These are phyloP conservation scores for Platerodrilus igneus DNA, from an alignment of 2,888 invertebrate species.

Conservation along the genomic window DNA sequence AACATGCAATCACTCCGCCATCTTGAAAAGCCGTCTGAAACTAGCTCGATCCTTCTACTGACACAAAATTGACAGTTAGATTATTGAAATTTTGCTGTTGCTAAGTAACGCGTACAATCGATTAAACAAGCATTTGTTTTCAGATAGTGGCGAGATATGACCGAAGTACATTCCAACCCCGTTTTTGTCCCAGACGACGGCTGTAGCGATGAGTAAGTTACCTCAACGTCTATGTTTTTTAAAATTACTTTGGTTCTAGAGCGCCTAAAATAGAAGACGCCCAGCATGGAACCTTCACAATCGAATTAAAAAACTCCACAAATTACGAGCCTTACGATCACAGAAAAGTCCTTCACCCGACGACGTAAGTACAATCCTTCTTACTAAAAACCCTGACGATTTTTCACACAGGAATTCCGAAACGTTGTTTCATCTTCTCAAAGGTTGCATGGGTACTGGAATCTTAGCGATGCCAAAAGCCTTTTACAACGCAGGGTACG, in stretches of 20 bases:
- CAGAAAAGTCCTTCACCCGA: conserved; percentile 64
- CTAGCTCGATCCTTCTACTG: no score
- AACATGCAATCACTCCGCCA: no score
- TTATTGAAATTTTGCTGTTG: no score
- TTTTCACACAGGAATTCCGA: conserved; percentile 61
- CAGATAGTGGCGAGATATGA: conserved; percentile 29
- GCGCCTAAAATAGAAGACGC: no score
- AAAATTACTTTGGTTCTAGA: no score
- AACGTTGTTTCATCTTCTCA: conserved; percentile 78
- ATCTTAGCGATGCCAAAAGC: conserved; percentile 89
- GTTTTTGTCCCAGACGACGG: conserved; percentile 54
- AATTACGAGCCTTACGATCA: conserved; percentile 67
- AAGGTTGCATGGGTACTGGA: conserved; percentile 88
- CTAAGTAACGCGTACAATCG: neutral
- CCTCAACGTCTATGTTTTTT: no score
- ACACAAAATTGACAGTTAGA: no score
- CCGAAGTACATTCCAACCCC: conserved; percentile 51
- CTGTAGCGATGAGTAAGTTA: conserved; percentile 46
- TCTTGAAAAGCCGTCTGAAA: no score
- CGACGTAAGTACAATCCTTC: conserved; percentile 58
- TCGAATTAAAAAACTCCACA: conserved; percentile 32
- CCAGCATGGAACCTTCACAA: conserved; percentile 8
- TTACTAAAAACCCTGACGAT: conserved; percentile 15
- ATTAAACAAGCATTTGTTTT: neutral
- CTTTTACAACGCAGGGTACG: conserved; percentile 76